Percentiles rank a stretch among this genome's conserved stretches.
These are phyloP conservation scores for Chloroceryle inda DNA, from an alignment of 2,797 vertebrate genomes.

Conservation along the genomic window DNA sequence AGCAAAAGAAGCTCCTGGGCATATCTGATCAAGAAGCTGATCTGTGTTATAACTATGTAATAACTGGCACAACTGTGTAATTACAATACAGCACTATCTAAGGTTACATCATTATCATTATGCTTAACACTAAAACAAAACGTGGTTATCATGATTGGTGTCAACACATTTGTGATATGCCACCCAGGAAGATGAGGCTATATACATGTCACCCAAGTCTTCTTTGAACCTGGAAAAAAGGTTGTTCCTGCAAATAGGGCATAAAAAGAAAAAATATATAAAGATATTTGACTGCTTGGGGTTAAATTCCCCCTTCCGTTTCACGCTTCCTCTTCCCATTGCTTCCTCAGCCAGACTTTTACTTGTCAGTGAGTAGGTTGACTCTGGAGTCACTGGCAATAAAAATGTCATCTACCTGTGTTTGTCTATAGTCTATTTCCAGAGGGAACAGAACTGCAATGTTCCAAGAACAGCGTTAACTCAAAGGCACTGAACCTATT, in stretches of 20 bases:
- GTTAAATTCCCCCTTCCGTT: not conserved
- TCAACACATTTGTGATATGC: conserved; percentile 65
- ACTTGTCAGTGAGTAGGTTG: not conserved
- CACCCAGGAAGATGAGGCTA: conserved; percentile 57
- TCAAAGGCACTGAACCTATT: not conserved
- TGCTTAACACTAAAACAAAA: conserved; percentile 62
- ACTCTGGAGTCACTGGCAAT: not conserved
- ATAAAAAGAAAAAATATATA: not conserved
- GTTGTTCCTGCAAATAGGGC: not conserved
- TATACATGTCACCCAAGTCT: conserved; percentile 21
- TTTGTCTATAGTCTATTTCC: not conserved
- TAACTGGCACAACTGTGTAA: conserved; percentile 75
- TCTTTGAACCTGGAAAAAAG: not conserved
- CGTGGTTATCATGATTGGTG: conserved; percentile 57
- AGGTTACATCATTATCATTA: conserved; percentile 73
- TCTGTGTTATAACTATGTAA: conserved; percentile 75
- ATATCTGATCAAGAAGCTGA: conserved; percentile 76
- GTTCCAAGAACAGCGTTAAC: not conserved
- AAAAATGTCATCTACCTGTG: not conserved
- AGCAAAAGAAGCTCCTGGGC: conserved; percentile 76
- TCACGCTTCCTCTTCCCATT: not conserved
- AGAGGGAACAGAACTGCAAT: not conserved
- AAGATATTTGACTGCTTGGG: not conserved
- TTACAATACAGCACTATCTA: conserved; percentile 74
- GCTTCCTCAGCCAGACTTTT: not conserved